Evolutionary conservation across 2,888 invertebrate species (phyloP).

Genomic region (Thumatha senex): DNA sequence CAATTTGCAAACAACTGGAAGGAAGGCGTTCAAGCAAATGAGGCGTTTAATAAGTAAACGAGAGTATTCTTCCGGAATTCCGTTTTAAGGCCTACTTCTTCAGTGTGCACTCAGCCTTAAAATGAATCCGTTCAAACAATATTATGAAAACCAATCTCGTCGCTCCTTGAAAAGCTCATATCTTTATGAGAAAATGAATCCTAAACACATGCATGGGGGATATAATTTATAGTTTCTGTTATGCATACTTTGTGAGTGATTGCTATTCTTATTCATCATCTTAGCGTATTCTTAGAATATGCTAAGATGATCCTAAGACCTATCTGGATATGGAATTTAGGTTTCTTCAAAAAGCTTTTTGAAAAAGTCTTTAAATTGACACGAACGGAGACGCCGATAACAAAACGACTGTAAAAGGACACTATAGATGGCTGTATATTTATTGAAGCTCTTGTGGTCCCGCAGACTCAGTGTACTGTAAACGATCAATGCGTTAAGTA

Average conservation of each 20-base stretch:
- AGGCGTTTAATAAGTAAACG: conserved; percentile 1
- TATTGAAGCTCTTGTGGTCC: too few species aligned
- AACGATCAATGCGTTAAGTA: too few species aligned
- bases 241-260: not conserved
- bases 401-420: too few species aligned
- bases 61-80: not conserved
- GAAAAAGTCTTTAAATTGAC: too few species aligned
- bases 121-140: conserved; percentile 15
- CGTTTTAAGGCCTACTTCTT: not conserved
- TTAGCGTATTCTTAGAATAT: too few species aligned
- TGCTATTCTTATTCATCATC: too few species aligned
- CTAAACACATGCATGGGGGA: conserved; percentile 3
- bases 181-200: conserved; percentile 10
- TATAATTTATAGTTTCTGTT: not conserved
- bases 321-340: too few species aligned
- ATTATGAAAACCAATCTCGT: conserved; percentile 12
- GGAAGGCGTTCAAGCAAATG: not conserved
- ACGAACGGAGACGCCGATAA: too few species aligned
- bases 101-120: conserved; percentile 6
- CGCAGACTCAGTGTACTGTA: too few species aligned
- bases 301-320: too few species aligned
- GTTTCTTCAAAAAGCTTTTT: too few species aligned
- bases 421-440: too few species aligned
- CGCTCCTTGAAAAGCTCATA: conserved; percentile 10
- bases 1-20: not conserved